Conservation (phyloP, 1,140 invertebrate species). For the Pseudomyrmex cubaensis region DNA sequence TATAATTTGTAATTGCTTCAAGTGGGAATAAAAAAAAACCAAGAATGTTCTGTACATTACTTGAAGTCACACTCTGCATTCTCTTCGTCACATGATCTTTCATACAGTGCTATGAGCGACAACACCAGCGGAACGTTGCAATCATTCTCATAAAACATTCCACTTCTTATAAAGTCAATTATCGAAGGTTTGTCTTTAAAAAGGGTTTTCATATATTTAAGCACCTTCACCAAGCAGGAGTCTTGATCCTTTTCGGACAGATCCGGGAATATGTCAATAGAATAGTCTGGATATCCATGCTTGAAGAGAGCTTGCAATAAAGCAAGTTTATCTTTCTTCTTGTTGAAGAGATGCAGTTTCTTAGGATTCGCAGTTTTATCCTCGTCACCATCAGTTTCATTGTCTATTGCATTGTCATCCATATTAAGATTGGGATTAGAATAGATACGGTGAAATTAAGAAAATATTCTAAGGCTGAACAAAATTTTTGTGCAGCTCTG, state of each 20-base stretch:
- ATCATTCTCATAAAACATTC: slow-evolving; percentile 58
- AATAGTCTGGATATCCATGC: slow-evolving; percentile 63
- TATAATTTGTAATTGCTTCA: not conserved
- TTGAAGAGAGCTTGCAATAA: slow-evolving; percentile 67
- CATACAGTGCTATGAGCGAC: slow-evolving; percentile 70
- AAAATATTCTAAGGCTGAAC: no score
- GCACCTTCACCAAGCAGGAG: slow-evolving; percentile 58
- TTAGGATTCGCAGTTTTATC: not conserved
- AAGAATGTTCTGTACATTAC: slow-evolving; percentile 38
- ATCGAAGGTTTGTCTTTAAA: slow-evolving; percentile 54
- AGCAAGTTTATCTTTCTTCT: not conserved
- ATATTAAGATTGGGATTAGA: no score
- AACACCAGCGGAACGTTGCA: slow-evolving; percentile 68
- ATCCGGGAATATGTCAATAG: slow-evolving; percentile 43
- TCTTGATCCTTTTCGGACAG: slow-evolving; percentile 41
- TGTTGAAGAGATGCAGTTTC: not conserved
- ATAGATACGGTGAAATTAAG: no score
- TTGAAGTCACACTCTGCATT: slow-evolving; percentile 66
- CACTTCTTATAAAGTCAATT: slow-evolving; percentile 69
- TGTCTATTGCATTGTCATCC: not conserved
- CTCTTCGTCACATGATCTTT: slow-evolving; percentile 59
- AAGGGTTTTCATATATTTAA: not conserved
- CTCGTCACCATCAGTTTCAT: not conserved
- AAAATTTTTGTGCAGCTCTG: no score
- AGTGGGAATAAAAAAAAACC: not conserved